Evolutionary conservation across 2,888 invertebrate genomes (phyloP).

Genomic region (Agonopterix heracliana): DNA sequence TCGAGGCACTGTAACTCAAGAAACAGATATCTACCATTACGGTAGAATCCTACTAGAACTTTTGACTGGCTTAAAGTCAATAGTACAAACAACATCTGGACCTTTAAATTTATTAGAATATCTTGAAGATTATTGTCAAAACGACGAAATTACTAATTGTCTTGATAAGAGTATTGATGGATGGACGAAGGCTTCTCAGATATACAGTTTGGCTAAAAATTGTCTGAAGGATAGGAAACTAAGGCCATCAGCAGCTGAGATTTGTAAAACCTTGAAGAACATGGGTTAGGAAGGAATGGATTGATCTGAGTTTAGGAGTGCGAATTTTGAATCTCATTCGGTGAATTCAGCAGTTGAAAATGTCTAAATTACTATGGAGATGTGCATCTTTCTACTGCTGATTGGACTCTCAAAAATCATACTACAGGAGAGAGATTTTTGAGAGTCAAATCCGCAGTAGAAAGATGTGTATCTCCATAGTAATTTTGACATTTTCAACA

Average conservation of each 20-base stretch:
- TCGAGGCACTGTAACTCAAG: constrained; percentile 81
- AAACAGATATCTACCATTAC: constrained; percentile 85
- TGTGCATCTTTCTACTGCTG: too few species aligned
- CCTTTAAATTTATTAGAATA: constrained; percentile 61
- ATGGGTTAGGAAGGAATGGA: too few species aligned
- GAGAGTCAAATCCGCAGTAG: too few species aligned
- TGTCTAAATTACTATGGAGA: too few species aligned
- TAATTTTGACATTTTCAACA: too few species aligned
- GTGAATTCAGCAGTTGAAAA: too few species aligned
- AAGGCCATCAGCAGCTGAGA: constrained; percentile 76
- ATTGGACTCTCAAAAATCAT: too few species aligned
- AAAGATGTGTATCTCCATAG: too few species aligned
- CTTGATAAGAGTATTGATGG: constrained; percentile 66
- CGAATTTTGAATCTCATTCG: too few species aligned
- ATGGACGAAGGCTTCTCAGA: constrained; percentile 68
- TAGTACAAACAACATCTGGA: constrained; percentile 69
- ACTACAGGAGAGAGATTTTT: too few species aligned
- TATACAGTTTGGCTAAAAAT: constrained; percentile 71
- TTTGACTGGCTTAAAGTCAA: constrained; percentile 80
- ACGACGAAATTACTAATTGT: constrained; percentile 67
- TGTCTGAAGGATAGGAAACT: constrained; percentile 75
- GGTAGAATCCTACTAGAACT: constrained; percentile 86
- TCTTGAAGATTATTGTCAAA: constrained; percentile 68
- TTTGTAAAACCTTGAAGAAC: constrained; percentile 47
- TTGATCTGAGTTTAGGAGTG: too few species aligned